A percentile compares a stretch with the other conserved stretches of the same genome.
Evolutionary conservation across 2,113 vertebrate species (phyloP).

Genomic region (Neoarius graeffei): DNA sequence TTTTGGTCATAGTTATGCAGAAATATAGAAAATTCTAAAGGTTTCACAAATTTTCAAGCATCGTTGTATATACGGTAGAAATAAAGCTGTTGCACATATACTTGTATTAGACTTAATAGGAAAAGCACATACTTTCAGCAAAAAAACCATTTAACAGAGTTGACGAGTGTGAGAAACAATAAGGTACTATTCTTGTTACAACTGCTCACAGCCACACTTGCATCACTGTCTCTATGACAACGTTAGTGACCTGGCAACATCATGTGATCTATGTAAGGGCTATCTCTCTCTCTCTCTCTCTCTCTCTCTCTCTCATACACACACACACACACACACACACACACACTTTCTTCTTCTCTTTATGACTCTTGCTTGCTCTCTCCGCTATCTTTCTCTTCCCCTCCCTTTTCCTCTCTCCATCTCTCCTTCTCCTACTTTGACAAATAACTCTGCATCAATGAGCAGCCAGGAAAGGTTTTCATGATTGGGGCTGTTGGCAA

Average conservation of each 20-base stretch:
- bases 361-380: not conserved
- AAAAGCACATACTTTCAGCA: not conserved
- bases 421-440: constrained; percentile 30
- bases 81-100: not conserved
- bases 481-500: constrained; percentile 7
- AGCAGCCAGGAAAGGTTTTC: constrained; percentile 46
- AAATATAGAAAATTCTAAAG: no score
- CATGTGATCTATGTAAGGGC: constrained; percentile 61
- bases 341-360: not conserved
- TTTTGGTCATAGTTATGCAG: no score
- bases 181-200: constrained; percentile 31
- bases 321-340: not conserved
- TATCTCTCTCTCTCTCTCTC: constrained; percentile 43
- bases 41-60: no score
- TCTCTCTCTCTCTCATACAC: not conserved
- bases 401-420: not conserved
- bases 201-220: constrained; percentile 21
- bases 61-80: not conserved
- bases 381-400: not conserved
- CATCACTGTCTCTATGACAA: constrained; percentile 62
- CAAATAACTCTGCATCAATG: constrained; percentile 52
- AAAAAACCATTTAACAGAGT: constrained; percentile 8
- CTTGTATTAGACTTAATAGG: not conserved
- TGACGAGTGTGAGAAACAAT: constrained; percentile 3
- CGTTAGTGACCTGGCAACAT: constrained; percentile 63